Base-by-base conservation (phyloP, 1,140 invertebrate genomes). In the Scaptomyza montana region DNA sequence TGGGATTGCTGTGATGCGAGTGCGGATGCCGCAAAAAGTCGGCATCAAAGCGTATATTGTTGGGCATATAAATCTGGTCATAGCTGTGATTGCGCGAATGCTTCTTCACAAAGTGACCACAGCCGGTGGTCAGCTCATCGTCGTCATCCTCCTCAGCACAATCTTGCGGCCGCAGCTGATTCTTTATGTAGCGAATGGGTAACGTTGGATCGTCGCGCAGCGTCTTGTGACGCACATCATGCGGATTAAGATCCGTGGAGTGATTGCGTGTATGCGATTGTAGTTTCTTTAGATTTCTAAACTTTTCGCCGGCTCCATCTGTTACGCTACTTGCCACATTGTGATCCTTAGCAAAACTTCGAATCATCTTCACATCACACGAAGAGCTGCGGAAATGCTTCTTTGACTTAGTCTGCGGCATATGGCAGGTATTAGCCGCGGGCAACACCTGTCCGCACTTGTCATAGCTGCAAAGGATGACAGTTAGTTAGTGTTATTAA, bases 51-150 rank as follows among this genome's bases (percentile, higher is more conserved):
- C 91, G 82, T 65, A 92, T 91, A 55, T 92, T 92, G 46, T 92
- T 92, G 36, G 91, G 91, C 90, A 91, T 92, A 67, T 92, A 92
- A 41, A 92, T 92, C 66, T 92, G 91, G 73, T 92, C 91, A 53
- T 92, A 92, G 49, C 91, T 92, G 66, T 92, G 91, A 60, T 92
- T 92, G 2, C 91, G 85, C 6, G 91, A 90, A 65, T 92, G 91
- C 66, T 92, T 92, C 62, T 92, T 91, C 2, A 91, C 90, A 28
- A 91, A 91, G 46, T 91, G 87, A 0, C 90, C 90, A 71, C 90
- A 91, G 21, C 89, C 87, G 3, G 89, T 82, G 49, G 89, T 90
- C 46, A 91, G 64, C 64, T 89, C 82, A 59, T 91, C 91, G 16
- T 92, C 91, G 16, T 92, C 89, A 10, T 92, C 82, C 60, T 91